phyloP scores from a whole-genome alignment of 2,888 invertebrate species.

The Hydrotaea diabolus region DNA sequence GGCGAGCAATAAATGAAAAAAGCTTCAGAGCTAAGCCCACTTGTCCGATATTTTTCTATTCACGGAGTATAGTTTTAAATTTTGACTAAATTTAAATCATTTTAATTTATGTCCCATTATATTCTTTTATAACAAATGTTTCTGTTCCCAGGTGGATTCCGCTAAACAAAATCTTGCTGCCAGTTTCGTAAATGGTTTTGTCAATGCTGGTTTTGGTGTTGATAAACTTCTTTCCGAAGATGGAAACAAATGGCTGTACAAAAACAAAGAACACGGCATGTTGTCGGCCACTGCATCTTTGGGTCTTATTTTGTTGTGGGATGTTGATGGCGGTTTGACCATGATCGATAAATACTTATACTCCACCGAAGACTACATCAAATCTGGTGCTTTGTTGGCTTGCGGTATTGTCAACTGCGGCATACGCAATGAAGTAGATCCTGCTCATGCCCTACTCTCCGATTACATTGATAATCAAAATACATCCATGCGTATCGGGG shows the following conservation, averaged over 20 bases:
- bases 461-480: constrained; percentile 95
- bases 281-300: constrained; percentile 97
- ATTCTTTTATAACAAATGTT: too few species aligned
- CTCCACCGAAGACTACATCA: constrained; percentile 96
- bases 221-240: constrained; percentile 96
- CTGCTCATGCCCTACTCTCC: constrained; percentile 95
- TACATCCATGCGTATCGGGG: constrained; percentile 90
- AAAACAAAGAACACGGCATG: constrained; percentile 99
- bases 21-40: too few species aligned
- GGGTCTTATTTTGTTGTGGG: constrained; percentile 98
- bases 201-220: constrained; percentile 98
- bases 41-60: too few species aligned
- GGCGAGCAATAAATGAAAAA: too few species aligned
- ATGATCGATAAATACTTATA: constrained; percentile 99
- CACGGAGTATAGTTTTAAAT: too few species aligned
- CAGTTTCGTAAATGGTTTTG: constrained; percentile 99
- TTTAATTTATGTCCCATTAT: too few species aligned
- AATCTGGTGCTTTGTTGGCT: constrained; percentile 97
- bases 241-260: constrained; percentile 93
- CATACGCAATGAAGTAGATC: constrained; percentile 98
- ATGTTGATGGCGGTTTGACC: constrained; percentile 98
- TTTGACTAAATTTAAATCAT: too few species aligned
- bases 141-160: constrained; percentile 87
- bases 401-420: constrained; percentile 99
- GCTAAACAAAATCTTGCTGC: constrained; percentile 98